These are phyloP conservation scores for Tiaroga cobitis DNA, from an alignment of 2,797 vertebrate genomes.

Conservation along the genomic window DNA sequence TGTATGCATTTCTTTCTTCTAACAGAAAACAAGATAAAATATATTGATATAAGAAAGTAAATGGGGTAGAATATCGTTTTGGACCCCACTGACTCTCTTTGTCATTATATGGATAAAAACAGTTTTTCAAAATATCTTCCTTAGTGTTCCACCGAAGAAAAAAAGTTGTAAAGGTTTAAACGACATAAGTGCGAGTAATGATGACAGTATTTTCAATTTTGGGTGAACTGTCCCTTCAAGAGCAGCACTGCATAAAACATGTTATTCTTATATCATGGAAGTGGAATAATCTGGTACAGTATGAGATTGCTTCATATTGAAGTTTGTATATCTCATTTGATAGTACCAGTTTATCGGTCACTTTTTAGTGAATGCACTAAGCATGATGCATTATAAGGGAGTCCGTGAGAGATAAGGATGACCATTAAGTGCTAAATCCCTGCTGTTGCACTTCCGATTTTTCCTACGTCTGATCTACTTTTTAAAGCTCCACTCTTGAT, in stretches of 20 bases:
- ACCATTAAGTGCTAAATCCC: constrained; percentile 32
- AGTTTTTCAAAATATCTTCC: not conserved
- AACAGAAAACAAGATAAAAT: not conserved
- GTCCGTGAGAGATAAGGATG: constrained; percentile 38
- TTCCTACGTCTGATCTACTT: constrained; percentile 40
- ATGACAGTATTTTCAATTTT: constrained; percentile 12
- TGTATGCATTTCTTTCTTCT: not conserved
- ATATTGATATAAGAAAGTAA: constrained; percentile 2
- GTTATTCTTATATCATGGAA: constrained; percentile 41
- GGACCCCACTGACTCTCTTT: not conserved
- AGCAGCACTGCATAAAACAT: constrained; percentile 48
- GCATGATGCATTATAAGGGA: constrained; percentile 4
- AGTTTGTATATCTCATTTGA: constrained; percentile 52
- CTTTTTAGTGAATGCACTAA: constrained; percentile 48
- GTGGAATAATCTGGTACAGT: constrained; percentile 53
- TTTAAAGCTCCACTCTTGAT: constrained; percentile 45
- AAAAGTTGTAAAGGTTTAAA: not conserved
- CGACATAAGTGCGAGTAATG: not conserved
- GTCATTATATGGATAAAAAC: not conserved
- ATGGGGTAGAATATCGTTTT: not conserved
- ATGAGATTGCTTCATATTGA: constrained; percentile 66
- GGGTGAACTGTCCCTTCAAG: not conserved
- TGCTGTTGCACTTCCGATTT: constrained; percentile 33
- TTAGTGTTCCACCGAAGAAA: not conserved
- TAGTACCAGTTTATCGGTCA: constrained; percentile 47